Conservation (phyloP, 2,888 invertebrate species). For the Ctena decussata region DNA sequence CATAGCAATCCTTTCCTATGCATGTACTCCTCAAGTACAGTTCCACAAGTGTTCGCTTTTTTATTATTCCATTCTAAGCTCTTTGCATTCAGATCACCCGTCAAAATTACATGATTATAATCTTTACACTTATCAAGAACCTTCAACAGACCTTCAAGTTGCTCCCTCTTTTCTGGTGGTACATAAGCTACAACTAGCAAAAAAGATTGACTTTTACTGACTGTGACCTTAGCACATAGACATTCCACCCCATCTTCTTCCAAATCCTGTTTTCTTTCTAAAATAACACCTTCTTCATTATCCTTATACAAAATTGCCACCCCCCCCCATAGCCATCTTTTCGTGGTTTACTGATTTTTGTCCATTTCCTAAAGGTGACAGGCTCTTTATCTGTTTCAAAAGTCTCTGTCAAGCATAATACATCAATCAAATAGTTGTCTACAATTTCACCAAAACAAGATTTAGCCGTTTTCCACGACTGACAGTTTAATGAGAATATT, state of each 20-base stretch:
- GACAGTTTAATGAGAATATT: background rate
- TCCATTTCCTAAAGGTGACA: background rate
- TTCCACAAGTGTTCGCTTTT: background rate
- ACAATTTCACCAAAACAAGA: background rate
- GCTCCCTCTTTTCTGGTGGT: background rate
- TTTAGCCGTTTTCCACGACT: conserved; percentile 5
- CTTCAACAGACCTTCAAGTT: background rate
- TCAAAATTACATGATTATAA: background rate
- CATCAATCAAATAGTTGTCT: background rate
- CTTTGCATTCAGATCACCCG: background rate
- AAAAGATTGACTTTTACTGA: background rate
- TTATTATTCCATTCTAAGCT: background rate
- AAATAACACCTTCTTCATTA: background rate
- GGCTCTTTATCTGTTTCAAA: background rate
- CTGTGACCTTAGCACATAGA: background rate
- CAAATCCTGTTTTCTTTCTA: background rate
- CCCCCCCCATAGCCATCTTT: background rate
- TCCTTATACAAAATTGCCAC: conserved; percentile 8
- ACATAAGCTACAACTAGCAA: background rate
- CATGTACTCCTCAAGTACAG: background rate
- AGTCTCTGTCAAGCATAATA: conserved; percentile 4
- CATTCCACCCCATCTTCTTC: background rate
- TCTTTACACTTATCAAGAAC: background rate
- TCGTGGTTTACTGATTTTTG: background rate
- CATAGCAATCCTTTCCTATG: background rate